Evolutionary conservation across 2,113 vertebrate genomes (phyloP).

Genomic region (Crotophaga sulcirostris): DNA sequence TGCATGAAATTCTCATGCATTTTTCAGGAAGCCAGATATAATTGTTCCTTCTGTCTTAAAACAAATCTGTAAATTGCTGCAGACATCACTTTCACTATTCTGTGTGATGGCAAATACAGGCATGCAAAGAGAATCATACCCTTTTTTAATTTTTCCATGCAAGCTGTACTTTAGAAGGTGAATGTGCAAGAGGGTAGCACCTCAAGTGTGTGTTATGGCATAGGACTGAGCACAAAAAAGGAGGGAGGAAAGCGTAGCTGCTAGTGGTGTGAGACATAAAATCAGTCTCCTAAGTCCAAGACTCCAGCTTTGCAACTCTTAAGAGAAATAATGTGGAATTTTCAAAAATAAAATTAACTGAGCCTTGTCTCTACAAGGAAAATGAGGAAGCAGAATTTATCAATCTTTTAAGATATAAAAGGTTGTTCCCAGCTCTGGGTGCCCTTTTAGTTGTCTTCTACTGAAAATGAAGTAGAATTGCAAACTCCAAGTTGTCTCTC

Average conservation of each 20-base stretch:
- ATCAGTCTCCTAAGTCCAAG: background rate
- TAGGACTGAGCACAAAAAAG: background rate
- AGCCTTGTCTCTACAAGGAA: background rate
- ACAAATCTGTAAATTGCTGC: background rate
- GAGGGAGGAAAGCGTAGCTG: background rate
- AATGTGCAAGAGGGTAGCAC: background rate
- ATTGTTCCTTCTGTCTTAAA: background rate
- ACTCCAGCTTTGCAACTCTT: background rate
- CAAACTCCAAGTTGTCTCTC: background rate
- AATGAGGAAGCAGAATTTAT: background rate
- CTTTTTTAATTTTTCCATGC: background rate
- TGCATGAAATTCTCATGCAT: background rate
- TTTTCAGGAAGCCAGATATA: background rate
- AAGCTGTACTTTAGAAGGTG: background rate
- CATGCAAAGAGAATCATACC: background rate
- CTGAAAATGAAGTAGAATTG: background rate
- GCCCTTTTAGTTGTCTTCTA: background rate
- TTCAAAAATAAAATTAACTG: background rate
- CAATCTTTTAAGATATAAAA: background rate
- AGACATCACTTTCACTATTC: background rate
- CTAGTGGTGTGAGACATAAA: background rate
- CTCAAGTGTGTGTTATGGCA: background rate
- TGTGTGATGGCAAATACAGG: background rate
- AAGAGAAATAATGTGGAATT: background rate
- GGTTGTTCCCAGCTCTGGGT: background rate